A percentile compares a stretch with the other conserved stretches of the same genome.
Conservation (phyloP, 2,797 vertebrate genomes). For the Sebastes jordani region DNA sequence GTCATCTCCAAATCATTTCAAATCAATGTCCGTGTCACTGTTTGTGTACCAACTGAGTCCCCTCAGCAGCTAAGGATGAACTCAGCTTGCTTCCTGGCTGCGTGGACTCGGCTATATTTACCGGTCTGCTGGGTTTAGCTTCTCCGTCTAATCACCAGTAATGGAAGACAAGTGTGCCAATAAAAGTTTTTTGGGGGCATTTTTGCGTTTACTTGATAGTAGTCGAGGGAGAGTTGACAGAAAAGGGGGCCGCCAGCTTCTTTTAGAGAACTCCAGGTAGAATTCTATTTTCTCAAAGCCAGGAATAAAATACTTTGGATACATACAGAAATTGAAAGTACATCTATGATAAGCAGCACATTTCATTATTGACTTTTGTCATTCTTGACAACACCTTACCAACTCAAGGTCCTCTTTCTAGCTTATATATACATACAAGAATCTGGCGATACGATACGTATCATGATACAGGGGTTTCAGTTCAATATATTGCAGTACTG, state of each 20-base stretch:
- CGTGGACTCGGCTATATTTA: too few species aligned
- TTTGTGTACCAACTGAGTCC: neutral
- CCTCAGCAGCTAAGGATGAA: neutral
- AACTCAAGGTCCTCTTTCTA: neutral
- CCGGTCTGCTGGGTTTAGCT: neutral
- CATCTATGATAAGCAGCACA: neutral
- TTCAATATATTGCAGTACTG: too few species aligned
- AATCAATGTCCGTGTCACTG: neutral
- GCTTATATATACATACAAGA: too few species aligned
- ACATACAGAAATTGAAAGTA: neutral
- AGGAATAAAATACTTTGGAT: neutral
- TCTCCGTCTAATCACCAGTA: neutral
- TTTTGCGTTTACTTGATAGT: neutral
- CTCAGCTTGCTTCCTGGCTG: neutral
- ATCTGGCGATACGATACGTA: too few species aligned
- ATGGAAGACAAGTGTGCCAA: neutral
- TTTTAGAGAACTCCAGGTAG: neutral
- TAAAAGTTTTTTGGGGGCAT: neutral
- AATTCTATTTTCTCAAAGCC: neutral
- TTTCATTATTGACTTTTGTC: neutral
- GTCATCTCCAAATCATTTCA: neutral
- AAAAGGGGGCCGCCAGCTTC: neutral
- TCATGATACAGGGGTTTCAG: too few species aligned
- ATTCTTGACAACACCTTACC: neutral
- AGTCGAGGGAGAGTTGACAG: neutral